Conservation (phyloP, 2,797 vertebrate species). For the Erpetoichthys calabaricus region DNA sequence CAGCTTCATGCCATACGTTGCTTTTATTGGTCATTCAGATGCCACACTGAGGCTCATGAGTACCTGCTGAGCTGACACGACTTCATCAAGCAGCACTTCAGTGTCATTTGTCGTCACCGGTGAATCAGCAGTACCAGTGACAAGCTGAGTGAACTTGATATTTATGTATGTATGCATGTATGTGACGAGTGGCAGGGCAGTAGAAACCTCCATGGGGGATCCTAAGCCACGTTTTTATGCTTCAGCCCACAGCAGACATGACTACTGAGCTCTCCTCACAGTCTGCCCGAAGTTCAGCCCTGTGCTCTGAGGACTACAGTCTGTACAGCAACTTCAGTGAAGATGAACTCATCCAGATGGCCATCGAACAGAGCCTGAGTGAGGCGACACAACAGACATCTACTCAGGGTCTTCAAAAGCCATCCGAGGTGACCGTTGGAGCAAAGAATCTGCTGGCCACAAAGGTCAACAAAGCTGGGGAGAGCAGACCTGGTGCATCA, state of each 20-base stretch:
- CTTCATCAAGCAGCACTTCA: no score
- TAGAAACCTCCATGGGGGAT: neutral
- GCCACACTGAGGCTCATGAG: no score
- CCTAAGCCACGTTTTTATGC: neutral
- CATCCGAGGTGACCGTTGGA: neutral
- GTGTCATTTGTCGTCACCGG: no score
- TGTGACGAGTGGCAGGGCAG: neutral
- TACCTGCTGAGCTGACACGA: no score
- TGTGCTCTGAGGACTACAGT: conserved; percentile 68
- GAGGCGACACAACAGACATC: conserved; percentile 24
- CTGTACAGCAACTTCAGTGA: conserved; percentile 71
- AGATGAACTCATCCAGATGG: conserved; percentile 72
- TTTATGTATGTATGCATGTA: no score
- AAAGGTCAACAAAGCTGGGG: neutral
- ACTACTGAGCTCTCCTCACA: conserved; percentile 24
- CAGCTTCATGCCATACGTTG: no score
- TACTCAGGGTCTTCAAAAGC: conserved; percentile 30
- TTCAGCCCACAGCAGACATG: conserved; percentile 20
- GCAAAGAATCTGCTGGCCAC: conserved; percentile 5
- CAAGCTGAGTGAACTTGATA: no score
- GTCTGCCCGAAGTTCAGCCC: conserved; percentile 26
- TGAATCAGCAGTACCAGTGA: no score
- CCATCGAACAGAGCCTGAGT: conserved; percentile 71
- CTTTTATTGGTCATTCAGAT: no score
- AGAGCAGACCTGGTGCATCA: neutral